Evolutionary conservation across 2,113 vertebrate species (phyloP).

Genomic region (Cairina moschata): DNA sequence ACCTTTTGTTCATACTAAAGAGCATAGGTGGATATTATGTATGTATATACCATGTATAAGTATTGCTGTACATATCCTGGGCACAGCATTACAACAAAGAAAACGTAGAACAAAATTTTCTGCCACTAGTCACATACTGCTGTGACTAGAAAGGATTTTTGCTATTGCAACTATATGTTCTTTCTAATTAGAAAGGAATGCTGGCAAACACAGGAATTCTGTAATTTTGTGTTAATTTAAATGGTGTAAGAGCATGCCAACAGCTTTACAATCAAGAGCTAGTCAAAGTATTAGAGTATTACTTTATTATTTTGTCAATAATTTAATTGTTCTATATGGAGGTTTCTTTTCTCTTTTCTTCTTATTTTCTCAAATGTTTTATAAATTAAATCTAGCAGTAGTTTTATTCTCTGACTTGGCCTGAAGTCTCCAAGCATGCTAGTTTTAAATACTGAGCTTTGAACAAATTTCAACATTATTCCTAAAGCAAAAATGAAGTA

Average conservation of each 20-base stretch:
- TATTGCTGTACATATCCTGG: neutral
- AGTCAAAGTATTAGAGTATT: neutral
- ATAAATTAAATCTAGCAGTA: neutral
- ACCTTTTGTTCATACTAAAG: rapidly evolving
- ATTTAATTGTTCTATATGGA: neutral
- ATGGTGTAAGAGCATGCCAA: neutral
- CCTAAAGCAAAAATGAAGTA: neutral
- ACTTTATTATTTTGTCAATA: neutral
- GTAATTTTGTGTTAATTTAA: neutral
- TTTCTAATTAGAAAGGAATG: neutral
- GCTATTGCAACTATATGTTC: neutral
- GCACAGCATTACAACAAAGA: neutral
- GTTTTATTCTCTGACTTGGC: neutral
- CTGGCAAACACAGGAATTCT: neutral
- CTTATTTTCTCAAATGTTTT: neutral
- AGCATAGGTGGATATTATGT: neutral
- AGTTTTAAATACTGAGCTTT: neutral
- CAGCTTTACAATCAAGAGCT: neutral
- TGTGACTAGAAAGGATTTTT: neutral
- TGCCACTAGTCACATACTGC: neutral
- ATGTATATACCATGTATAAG: neutral
- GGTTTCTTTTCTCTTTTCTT: neutral
- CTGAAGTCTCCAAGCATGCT: neutral
- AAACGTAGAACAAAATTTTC: neutral
- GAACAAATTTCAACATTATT: neutral